Evolutionary conservation across 1,140 invertebrate genomes (phyloP), one percentile per base, ranked within the genome.

Genomic region (Aphis craccivora): DNA sequence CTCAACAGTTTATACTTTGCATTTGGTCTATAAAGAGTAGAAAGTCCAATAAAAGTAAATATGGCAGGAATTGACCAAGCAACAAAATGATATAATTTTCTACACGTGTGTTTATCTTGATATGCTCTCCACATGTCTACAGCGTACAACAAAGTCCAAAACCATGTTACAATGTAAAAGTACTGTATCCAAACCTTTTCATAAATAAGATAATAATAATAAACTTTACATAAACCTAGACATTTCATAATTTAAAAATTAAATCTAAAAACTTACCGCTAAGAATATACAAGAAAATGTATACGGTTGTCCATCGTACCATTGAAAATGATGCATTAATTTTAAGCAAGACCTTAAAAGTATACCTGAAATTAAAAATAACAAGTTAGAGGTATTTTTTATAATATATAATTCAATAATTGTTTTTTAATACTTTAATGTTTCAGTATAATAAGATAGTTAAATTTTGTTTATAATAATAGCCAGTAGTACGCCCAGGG

Each of bases 61-160:
- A 97, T 94, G 8, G 96, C 97, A 22, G 97, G 97, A 60, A 97
- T 95, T 40, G 96, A 96, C 97, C 97, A 98, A 8, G 97, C 96
- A 76, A 96, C 94, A 1, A 95, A 94, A 95, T 98, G 97, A 94
- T 98, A 98, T 83, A 96, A 95, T 37, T 94, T 94, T 93, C 48
- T 93, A 45, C 92, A 87, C n/a, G 96, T 95, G 94, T 96, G 95
- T 60, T 96, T 96, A 43, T 96, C 95, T 94, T 96, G 95, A 51
- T 98, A 95, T 43, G 97, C 95, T 45, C 97, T 95, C 95, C 96
- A 96, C 95, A 97, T 97, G 94, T 98, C 97, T 83, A 98, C 96
- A 7, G 97, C 97, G 95, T 98, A 98, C 94, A 97, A 97, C 35
- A 98, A 95, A 9, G 97, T 98, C 97, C 97, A 98, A 90, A 97